Percentiles rank a stretch among this genome's conserved stretches.
These are phyloP conservation scores for Dryococelus australis DNA, from an alignment of 2,888 invertebrate species.

Conservation along the genomic window DNA sequence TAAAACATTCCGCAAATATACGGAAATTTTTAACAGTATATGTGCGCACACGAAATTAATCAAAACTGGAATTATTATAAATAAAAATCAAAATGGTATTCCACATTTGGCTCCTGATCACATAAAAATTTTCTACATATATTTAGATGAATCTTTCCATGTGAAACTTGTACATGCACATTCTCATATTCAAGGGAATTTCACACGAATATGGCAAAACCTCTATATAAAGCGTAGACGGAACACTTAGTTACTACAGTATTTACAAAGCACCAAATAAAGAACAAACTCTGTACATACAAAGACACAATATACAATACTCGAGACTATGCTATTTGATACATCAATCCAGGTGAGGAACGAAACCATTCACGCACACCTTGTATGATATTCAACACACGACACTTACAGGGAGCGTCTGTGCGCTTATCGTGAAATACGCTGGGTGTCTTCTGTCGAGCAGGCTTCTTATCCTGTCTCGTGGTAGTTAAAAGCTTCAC, in stretches of 20 bases:
- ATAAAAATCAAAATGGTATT: no score
- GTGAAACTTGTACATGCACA: neutral
- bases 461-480: neutral
- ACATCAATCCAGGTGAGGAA: neutral
- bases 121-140: no score
- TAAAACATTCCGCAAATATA: no score
- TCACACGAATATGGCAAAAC: neutral
- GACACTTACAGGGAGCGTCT: neutral
- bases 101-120: no score
- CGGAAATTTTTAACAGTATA: no score
- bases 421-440: neutral
- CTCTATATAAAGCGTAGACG: neutral
- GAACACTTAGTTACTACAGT: neutral
- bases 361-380: neutral
- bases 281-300: neutral
- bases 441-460: neutral
- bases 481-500: neutral
- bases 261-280: slow-evolving; percentile 6
- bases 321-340: neutral
- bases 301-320: neutral
- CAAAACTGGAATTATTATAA: no score
- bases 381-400: neutral
- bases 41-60: no score
- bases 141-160: neutral
- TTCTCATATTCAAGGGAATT: neutral